Evolutionary conservation across 2,888 invertebrate genomes (phyloP), one percentile per base, ranked within the genome.

Genomic region (Polia nebulosa): DNA sequence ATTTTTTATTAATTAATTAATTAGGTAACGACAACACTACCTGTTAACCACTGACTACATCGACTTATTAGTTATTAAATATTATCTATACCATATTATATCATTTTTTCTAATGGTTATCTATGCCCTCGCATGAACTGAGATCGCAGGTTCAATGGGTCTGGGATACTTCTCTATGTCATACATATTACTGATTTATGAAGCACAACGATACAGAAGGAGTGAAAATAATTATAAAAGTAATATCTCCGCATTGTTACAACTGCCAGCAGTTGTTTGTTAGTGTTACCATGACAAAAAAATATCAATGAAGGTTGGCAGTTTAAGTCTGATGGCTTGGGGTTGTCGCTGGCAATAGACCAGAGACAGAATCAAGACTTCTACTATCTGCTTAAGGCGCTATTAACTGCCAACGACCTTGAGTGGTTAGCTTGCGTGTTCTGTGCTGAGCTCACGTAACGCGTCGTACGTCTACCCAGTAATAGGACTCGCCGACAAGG

Each of bases 41-140:
- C 93, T 90, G 89, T 90, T 89, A 95, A 94, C 94, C 94, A 93
- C 89, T 89, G 94, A 95, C 94, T 95, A 95, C 94, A 92, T 93
- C 89, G 88, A 94, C 93, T 93, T 94, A 94, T 87, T 89, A 88
- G 85, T 91, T 91, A 91, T 93, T 94, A 92, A 92, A 93, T 93
- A 94, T 87, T 92, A 92, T 92, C 90, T 94, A 93, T 91, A 90
- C 89, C 92, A 92, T 90, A 90, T 90, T 89, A 89, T 89, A 91
- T 89, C n/a, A 66, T 92, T 87, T 75, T 91, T 79, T 80, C 92
- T 94, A 94, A 92, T 89, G 89, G 90, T 92, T 59, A 87, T 80
- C 80, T 80, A 89, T 88, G 92, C 91, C 93, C 89, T 84, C 80
- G 87, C 88, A 83, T 85, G 83, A 74, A 81, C 85, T 84, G 89